phyloP scores from a whole-genome alignment of 2,113 vertebrate species.

The Callocephalon fimbriatum region DNA sequence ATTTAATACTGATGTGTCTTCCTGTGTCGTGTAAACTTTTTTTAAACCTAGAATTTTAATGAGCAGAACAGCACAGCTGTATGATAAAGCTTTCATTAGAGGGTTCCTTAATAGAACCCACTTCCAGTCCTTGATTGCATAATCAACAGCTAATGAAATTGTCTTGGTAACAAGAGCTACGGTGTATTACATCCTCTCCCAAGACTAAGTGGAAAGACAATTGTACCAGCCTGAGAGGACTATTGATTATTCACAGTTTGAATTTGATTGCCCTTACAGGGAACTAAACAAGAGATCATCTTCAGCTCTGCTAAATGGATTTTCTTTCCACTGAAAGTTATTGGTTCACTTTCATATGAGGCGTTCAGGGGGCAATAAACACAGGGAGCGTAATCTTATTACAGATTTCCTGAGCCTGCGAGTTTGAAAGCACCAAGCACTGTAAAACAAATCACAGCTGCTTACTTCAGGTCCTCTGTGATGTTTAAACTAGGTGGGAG shows the following conservation, averaged over 20 bases:
- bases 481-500: not conserved
- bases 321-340: slow-evolving; percentile 62
- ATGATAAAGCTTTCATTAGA: slow-evolving; percentile 75
- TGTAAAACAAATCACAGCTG: not conserved
- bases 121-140: slow-evolving; percentile 77
- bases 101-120: slow-evolving; percentile 71
- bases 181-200: slow-evolving; percentile 73
- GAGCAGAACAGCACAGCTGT: not conserved
- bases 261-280: slow-evolving; percentile 75
- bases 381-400: not conserved
- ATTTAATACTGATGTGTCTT: slow-evolving; percentile 66
- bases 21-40: slow-evolving; percentile 45
- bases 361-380: not conserved
- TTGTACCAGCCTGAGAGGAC: slow-evolving; percentile 61
- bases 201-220: slow-evolving; percentile 73
- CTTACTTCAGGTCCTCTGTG: not conserved
- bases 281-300: slow-evolving; percentile 72
- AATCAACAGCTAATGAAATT: slow-evolving; percentile 84
- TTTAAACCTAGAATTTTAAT: slow-evolving; percentile 37
- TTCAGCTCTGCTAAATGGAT: slow-evolving; percentile 56
- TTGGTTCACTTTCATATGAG: slow-evolving; percentile 35
- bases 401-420: not conserved
- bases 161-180: slow-evolving; percentile 78
- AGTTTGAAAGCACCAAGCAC: not conserved
- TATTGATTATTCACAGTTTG: slow-evolving; percentile 81